These are phyloP conservation scores for Bombus soroeensis DNA, from an alignment of 1,140 invertebrate genomes.

Conservation along the genomic window DNA sequence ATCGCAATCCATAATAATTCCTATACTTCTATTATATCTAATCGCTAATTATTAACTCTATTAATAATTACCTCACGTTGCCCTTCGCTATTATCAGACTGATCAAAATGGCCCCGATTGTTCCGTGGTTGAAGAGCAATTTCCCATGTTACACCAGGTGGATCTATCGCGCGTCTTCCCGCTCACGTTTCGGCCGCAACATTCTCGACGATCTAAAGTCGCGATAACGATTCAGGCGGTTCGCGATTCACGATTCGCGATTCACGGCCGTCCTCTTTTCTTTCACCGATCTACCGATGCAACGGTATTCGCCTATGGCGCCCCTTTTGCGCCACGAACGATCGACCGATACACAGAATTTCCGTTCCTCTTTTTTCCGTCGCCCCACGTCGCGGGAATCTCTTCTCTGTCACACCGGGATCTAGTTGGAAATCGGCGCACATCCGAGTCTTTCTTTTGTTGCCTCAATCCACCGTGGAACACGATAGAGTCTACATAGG, in stretches of 20 bases:
- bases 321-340: too few species aligned
- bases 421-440: constrained; percentile 43
- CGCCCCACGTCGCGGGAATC: constrained; percentile 7
- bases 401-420: background rate
- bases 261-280: constrained; percentile 54
- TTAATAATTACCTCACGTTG: too few species aligned
- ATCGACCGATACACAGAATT: constrained; percentile 20
- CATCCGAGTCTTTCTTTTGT: background rate
- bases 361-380: constrained; percentile 22
- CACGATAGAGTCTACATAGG: constrained; percentile 2
- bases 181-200: constrained; percentile 40
- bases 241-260: constrained; percentile 53
- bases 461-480: background rate
- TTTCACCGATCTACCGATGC: constrained; percentile 48
- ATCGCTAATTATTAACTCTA: too few species aligned
- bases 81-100: background rate
- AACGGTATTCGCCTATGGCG: constrained; percentile 31
- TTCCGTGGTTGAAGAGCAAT: background rate
- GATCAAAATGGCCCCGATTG: background rate
- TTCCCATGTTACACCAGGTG: constrained; percentile 5
- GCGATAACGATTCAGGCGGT: constrained; percentile 39
- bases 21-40: too few species aligned
- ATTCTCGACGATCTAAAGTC: constrained; percentile 55
- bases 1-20: too few species aligned
- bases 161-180: constrained; percentile 38